phyloP scores from a whole-genome alignment of 2,113 vertebrate genomes.

The Neolamprologus ventralis region DNA sequence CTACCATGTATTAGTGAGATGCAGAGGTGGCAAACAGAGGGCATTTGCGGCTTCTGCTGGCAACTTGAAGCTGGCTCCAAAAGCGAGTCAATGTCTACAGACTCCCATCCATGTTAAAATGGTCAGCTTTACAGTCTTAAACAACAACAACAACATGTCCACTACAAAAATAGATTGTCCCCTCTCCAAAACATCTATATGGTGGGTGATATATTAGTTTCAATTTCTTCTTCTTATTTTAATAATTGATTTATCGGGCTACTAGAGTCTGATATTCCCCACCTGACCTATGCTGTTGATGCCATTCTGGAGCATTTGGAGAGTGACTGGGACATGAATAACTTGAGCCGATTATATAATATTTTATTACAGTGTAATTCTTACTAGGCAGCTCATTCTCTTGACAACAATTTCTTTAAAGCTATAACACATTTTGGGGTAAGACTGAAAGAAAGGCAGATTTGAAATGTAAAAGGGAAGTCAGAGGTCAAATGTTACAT shows the following conservation, averaged over 20 bases:
- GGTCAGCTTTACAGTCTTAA: background rate
- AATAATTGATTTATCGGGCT: background rate
- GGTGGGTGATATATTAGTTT: background rate
- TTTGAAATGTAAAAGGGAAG: background rate
- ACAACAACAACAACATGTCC: background rate
- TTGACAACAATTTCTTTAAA: background rate
- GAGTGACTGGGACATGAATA: background rate
- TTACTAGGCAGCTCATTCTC: background rate
- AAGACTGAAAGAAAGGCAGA: background rate
- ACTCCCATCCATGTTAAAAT: background rate
- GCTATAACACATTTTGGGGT: background rate
- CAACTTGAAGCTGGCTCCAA: background rate
- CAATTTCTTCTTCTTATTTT: background rate
- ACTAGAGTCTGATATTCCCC: background rate
- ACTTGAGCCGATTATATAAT: background rate
- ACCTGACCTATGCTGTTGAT: background rate
- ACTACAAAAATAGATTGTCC: background rate
- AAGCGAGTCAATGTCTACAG: background rate
- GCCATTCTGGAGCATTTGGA: background rate
- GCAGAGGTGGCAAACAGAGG: background rate
- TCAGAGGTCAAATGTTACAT: background rate
- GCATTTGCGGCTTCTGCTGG: background rate
- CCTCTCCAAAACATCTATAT: background rate
- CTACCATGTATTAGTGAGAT: background rate
- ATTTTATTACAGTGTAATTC: background rate